A percentile compares a stretch with the other conserved stretches of the same genome.
Conservation (phyloP, 2,888 invertebrate genomes). For the Pammene aurita region DNA sequence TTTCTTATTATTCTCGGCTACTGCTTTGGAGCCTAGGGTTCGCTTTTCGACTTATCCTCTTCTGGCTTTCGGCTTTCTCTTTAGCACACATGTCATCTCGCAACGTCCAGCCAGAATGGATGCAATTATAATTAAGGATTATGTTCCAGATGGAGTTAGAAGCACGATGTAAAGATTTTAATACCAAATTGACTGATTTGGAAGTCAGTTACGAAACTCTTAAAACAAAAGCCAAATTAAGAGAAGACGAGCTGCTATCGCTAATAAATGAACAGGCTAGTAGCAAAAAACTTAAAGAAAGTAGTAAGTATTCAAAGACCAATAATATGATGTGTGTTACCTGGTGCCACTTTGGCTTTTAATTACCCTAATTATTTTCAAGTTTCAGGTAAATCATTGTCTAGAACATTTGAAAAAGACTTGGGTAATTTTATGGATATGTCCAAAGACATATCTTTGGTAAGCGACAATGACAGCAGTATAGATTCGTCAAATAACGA, state of each 20-base stretch:
- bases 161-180: conserved; percentile 56
- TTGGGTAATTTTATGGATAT: conserved; percentile 61
- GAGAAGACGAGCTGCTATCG: conserved; percentile 82
- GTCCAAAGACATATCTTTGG: conserved; percentile 66
- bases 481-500: conserved; percentile 52
- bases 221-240: conserved; percentile 74
- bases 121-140: too few relatives aligned
- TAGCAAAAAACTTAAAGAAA: conserved; percentile 51
- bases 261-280: conserved; percentile 67
- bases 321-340: not conserved
- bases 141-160: conserved; percentile 60
- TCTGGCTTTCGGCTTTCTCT: too few relatives aligned
- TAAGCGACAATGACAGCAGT: conserved; percentile 66
- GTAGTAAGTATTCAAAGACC: conserved; percentile 52
- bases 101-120: too few relatives aligned
- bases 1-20: too few relatives aligned
- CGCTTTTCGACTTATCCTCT: too few relatives aligned
- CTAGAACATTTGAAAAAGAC: conserved; percentile 54
- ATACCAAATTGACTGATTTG: conserved; percentile 69
- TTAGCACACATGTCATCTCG: too few relatives aligned
- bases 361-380: conserved; percentile 37
- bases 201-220: conserved; percentile 81
- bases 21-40: too few relatives aligned
- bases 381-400: conserved; percentile 53
- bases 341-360: conserved; percentile 1